These are phyloP conservation scores for Phyllopteryx taeniolatus DNA, from an alignment of 2,113 vertebrate genomes.

Conservation along the genomic window DNA sequence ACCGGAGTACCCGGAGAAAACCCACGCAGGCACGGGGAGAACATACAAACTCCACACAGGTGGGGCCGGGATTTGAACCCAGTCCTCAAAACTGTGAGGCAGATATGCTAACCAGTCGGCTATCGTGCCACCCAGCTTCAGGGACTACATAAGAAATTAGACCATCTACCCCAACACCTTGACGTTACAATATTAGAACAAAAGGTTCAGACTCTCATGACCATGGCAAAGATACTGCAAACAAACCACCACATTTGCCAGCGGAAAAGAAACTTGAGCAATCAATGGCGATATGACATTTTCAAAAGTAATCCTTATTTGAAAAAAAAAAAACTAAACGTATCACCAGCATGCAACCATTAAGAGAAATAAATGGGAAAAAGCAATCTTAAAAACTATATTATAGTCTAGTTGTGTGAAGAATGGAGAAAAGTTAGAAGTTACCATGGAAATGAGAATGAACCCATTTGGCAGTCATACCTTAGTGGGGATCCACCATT, in stretches of 20 bases:
- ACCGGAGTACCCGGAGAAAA: no score
- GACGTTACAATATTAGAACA: not conserved
- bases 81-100: no score
- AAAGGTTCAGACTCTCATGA: not conserved
- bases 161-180: not conserved
- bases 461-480: not conserved
- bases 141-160: not conserved
- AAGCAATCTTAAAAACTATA: not conserved
- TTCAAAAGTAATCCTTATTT: not conserved
- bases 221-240: not conserved
- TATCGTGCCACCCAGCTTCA: not conserved
- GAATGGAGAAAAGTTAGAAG: not conserved
- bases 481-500: not conserved
- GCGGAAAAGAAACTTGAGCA: not conserved
- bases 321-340: not conserved
- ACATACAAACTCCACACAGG: no score
- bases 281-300: not conserved
- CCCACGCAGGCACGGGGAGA: no score
- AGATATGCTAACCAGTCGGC: no score
- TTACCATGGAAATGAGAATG: constrained; percentile 15
- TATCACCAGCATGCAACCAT: not conserved
- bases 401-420: constrained; percentile 6
- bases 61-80: no score
- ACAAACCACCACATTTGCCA: not conserved
- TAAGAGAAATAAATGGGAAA: constrained; percentile 3